These are phyloP conservation scores for Calidris pugnax DNA, from an alignment of 2,113 vertebrate genomes.

Conservation along the genomic window DNA sequence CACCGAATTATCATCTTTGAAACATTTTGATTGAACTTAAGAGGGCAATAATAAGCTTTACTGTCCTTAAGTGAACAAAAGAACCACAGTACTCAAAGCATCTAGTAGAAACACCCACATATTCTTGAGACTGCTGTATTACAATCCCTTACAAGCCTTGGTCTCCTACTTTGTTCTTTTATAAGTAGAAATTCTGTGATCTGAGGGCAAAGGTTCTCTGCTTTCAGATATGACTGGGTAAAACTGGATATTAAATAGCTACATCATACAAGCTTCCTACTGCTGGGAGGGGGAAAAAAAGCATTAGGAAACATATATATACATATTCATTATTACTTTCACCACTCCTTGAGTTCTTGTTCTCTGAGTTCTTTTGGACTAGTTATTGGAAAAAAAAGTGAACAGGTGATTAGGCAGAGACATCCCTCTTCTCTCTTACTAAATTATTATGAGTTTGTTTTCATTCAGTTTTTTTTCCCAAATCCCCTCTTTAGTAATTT, in stretches of 20 bases:
- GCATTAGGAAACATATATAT: background rate
- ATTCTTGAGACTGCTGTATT: background rate
- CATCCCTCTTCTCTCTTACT: background rate
- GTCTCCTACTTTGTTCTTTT: conserved; percentile 27
- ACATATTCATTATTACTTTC: background rate
- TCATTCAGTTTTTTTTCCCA: background rate
- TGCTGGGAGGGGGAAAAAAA: background rate
- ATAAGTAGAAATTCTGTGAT: background rate
- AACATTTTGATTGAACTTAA: background rate
- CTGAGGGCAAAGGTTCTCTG: background rate
- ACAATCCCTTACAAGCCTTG: background rate
- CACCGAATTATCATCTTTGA: conserved; percentile 18
- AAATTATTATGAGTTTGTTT: background rate
- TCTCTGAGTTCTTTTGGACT: background rate
- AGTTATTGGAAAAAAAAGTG: background rate
- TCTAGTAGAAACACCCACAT: background rate
- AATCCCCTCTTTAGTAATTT: background rate
- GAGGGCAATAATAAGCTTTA: background rate
- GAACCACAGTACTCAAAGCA: background rate
- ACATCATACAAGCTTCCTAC: background rate
- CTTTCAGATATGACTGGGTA: background rate
- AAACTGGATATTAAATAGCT: background rate
- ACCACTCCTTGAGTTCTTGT: background rate
- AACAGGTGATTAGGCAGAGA: background rate
- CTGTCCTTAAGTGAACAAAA: background rate